Percentiles rank a stretch among this genome's conserved stretches.
These are phyloP conservation scores for Acrobasis consociella DNA, from an alignment of 2,888 invertebrate species.

Conservation along the genomic window DNA sequence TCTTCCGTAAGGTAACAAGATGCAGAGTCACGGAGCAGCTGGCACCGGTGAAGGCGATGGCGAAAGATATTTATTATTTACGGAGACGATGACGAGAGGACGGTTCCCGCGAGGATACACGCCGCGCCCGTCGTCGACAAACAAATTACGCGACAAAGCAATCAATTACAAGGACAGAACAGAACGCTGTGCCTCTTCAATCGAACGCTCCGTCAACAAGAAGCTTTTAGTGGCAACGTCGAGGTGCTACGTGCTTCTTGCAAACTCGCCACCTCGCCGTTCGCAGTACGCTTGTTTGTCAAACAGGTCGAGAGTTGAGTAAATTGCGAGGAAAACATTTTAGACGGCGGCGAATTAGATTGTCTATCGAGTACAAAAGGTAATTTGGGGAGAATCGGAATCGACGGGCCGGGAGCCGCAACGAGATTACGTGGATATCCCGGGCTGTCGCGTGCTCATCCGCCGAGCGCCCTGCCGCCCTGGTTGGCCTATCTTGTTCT, in stretches of 20 bases:
- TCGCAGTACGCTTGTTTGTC: conserved; percentile 54
- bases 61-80: conserved; percentile 74
- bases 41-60: conserved; percentile 36
- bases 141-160: conserved; percentile 83
- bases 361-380: conserved; percentile 72
- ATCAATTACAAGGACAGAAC: conserved; percentile 80
- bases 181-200: conserved; percentile 72
- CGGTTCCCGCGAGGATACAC: conserved; percentile 70
- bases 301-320: conserved; percentile 44
- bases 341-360: conserved; percentile 67
- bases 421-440: conserved; percentile 75
- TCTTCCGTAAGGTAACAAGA: conserved; percentile 47
- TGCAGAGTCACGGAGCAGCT: conserved; percentile 55
- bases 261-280: conserved; percentile 56
- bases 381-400: conserved; percentile 74
- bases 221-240: conserved; percentile 74
- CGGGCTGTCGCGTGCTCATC: conserved; percentile 58
- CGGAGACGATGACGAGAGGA: conserved; percentile 67
- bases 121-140: conserved; percentile 64
- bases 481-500: conserved; percentile 68
- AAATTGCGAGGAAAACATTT: conserved; percentile 64
- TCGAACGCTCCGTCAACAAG: conserved; percentile 80
- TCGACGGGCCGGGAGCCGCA: conserved; percentile 70
- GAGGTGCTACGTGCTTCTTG: conserved; percentile 64
- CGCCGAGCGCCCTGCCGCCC: conserved; percentile 43